These are phyloP conservation scores for Eupeodes corollae DNA, from an alignment of 1,140 invertebrate species.

Conservation along the genomic window DNA sequence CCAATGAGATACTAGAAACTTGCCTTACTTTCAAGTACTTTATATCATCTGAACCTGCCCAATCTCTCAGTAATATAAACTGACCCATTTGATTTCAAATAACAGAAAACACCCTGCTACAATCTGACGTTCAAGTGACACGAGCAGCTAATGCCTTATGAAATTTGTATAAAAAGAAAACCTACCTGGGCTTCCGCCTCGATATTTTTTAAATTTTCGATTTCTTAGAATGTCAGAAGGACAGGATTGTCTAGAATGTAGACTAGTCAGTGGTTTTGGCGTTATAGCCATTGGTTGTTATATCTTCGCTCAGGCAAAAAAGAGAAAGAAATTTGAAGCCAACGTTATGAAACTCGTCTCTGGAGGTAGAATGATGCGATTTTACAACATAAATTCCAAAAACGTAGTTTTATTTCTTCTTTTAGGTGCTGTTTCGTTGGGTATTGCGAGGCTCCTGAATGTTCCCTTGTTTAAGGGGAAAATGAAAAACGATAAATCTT, in stretches of 20 bases:
- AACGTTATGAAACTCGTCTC: slow-evolving; percentile 5
- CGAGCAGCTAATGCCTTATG: too few species aligned
- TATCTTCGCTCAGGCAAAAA: slow-evolving; percentile 10
- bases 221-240: too few species aligned
- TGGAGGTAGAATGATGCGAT: not conserved
- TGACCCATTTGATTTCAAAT: too few species aligned
- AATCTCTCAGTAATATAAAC: too few species aligned
- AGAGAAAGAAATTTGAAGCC: slow-evolving; percentile 3
- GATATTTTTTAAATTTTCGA: too few species aligned
- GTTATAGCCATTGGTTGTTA: slow-evolving; percentile 10
- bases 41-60: too few species aligned
- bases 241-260: slow-evolving; percentile 11
- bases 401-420: not conserved
- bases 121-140: too few species aligned
- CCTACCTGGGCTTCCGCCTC: too few species aligned
- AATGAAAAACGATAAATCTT: not conserved
- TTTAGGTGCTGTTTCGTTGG: slow-evolving; percentile 4
- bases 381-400: not conserved
- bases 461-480: slow-evolving; percentile 3
- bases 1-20: too few species aligned
- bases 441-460: slow-evolving; percentile 5
- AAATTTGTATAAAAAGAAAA: too few species aligned
- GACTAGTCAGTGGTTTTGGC: slow-evolving; percentile 12
- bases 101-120: too few species aligned
- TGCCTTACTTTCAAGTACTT: too few species aligned